Evolutionary conservation across 2,888 invertebrate species (phyloP).

Genomic region (Microplitis deprimator): DNA sequence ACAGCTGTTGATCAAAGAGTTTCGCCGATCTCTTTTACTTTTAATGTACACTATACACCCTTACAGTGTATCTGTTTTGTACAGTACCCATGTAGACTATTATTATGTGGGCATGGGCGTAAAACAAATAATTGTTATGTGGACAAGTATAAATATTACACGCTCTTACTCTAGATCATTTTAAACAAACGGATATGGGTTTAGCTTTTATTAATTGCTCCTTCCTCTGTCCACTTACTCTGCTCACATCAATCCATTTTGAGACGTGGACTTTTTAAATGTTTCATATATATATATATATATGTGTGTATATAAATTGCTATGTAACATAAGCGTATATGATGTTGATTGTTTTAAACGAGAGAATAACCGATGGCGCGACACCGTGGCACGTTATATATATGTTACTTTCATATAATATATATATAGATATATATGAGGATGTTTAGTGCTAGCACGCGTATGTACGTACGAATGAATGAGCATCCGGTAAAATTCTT

Average conservation of each 20-base stretch:
- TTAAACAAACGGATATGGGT: slow-evolving; percentile 1
- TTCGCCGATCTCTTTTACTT: background rate
- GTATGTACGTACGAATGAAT: slow-evolving; percentile 41
- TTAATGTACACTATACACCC: too few species aligned
- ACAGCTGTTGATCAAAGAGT: slow-evolving; percentile 20
- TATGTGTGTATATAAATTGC: background rate
- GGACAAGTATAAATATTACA: slow-evolving; percentile 1
- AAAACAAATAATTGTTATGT: background rate
- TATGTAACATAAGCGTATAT: background rate
- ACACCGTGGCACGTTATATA: slow-evolving; percentile 32
- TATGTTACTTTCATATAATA: slow-evolving; percentile 21
- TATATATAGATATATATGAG: slow-evolving; percentile 29
- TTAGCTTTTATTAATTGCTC: slow-evolving; percentile 12
- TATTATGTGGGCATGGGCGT: background rate
- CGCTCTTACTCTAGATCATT: background rate
- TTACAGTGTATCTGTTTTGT: too few species aligned
- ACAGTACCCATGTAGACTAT: too few species aligned
- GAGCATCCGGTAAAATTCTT: slow-evolving; percentile 40
- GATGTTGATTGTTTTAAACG: slow-evolving; percentile 36
- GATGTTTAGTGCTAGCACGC: slow-evolving; percentile 51
- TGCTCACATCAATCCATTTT: background rate
- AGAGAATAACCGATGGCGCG: slow-evolving; percentile 25
- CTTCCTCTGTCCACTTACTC: slow-evolving; percentile 7
- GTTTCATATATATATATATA: background rate
- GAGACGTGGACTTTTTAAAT: background rate